Conservation (phyloP, 2,888 invertebrate genomes). For the Omphaloscelis lunosa region DNA sequence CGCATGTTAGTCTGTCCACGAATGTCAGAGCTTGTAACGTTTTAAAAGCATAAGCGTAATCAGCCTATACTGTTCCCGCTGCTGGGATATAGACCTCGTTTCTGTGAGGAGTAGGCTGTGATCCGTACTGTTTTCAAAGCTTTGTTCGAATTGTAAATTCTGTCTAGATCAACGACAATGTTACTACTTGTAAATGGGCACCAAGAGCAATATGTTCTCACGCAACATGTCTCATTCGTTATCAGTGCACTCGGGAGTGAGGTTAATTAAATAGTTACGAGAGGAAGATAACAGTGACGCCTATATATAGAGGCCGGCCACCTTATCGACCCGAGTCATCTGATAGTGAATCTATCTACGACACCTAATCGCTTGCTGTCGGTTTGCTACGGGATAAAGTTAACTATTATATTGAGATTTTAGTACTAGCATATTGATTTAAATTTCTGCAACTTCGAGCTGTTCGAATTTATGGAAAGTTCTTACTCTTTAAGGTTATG, state of each 20-base stretch:
- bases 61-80: neutral
- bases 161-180: conserved; percentile 49
- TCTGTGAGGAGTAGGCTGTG: neutral
- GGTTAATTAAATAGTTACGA: conserved; percentile 89
- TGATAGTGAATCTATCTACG: conserved; percentile 81
- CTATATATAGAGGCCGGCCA: conserved; percentile 83
- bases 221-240: conserved; percentile 80
- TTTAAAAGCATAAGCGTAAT: conserved; percentile 56
- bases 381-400: conserved; percentile 55
- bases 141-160: conserved; percentile 59
- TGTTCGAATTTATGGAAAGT: neutral
- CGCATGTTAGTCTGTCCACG: conserved; percentile 50
- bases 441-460: neutral
- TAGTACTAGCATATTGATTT: conserved; percentile 9
- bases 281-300: conserved; percentile 83
- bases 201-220: conserved; percentile 78
- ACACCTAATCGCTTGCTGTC: conserved; percentile 74
- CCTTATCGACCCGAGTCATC: conserved; percentile 85
- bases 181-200: conserved; percentile 44
- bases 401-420: conserved; percentile 45
- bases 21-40: conserved; percentile 53
- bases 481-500: neutral
- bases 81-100: neutral
- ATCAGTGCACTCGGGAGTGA: conserved; percentile 83
- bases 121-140: conserved; percentile 64